Evolutionary conservation across 37 sponge, comb jelly and placozoan species (phyloP).

Genomic region (Lycopodina hypogea): DNA sequence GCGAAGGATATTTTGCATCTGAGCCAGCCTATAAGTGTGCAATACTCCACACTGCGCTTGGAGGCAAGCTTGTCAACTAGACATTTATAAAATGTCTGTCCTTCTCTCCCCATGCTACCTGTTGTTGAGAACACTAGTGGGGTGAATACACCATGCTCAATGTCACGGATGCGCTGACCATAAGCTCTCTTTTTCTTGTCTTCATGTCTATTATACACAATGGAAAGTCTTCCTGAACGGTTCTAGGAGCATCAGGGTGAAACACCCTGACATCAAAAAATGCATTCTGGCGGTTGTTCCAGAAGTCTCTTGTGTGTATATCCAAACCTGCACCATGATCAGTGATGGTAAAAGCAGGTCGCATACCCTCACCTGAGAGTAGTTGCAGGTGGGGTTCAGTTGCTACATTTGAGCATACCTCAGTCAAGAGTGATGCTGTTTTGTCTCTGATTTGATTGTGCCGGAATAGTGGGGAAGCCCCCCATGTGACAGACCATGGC

Average conservation of each 20-base stretch:
- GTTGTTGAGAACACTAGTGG: slow-evolving; percentile 47
- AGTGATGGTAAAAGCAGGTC: slow-evolving; percentile 20
- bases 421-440: too few relatives aligned
- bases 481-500: background rate
- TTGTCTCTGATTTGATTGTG: slow-evolving; percentile 45
- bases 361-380: slow-evolving; percentile 25
- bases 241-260: background rate
- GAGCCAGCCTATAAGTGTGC: slow-evolving; percentile 23
- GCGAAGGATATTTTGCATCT: too few relatives aligned
- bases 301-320: slow-evolving; percentile 27
- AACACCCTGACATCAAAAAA: slow-evolving; percentile 7
- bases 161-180: slow-evolving; percentile 39
- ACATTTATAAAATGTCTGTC: too few relatives aligned
- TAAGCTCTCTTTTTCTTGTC: slow-evolving; percentile 28
- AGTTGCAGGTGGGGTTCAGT: too few relatives aligned
- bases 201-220: too few relatives aligned
- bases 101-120: slow-evolving; percentile 57
- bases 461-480: slow-evolving; percentile 27
- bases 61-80: too few relatives aligned
- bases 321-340: slow-evolving; percentile 27
- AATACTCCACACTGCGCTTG: slow-evolving; percentile 19
- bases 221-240: slow-evolving; percentile 21
- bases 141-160: slow-evolving; percentile 45
- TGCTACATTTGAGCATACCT: too few relatives aligned
- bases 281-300: slow-evolving; percentile 28